phyloP scores from a whole-genome alignment of 2,797 vertebrate genomes.

The Sarcophilus harrisii region DNA sequence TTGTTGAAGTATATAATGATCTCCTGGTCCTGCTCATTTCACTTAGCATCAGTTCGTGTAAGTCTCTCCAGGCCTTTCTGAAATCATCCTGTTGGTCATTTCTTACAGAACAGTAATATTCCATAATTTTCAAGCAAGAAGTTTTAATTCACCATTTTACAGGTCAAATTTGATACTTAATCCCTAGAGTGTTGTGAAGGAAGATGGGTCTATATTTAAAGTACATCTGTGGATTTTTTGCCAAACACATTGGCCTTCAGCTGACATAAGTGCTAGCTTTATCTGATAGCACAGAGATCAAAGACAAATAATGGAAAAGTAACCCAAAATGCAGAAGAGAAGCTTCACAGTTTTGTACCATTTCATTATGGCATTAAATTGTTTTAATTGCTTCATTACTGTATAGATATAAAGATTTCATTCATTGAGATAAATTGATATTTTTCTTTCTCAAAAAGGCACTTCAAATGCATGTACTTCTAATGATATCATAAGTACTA shows the following conservation, averaged over 20 bases:
- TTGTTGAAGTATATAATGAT: too few relatives aligned
- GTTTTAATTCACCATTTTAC: conserved; percentile 51
- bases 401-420: conserved; percentile 46
- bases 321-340: conserved; percentile 2
- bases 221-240: background rate
- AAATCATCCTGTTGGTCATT: too few relatives aligned
- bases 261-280: conserved; percentile 50
- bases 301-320: conserved; percentile 32
- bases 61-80: too few relatives aligned
- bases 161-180: conserved; percentile 46
- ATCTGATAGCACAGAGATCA: conserved; percentile 12
- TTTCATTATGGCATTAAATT: conserved; percentile 67
- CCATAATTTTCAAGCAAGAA: too few relatives aligned
- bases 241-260: conserved; percentile 31
- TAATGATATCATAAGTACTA: conserved; percentile 67
- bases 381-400: conserved; percentile 64
- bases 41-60: too few relatives aligned
- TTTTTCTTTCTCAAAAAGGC: conserved; percentile 68
- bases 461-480: conserved; percentile 68
- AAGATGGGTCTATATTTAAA: conserved; percentile 3
- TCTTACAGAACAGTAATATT: too few relatives aligned
- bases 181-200: conserved; percentile 37
- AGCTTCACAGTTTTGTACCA: conserved; percentile 46
- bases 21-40: too few relatives aligned
- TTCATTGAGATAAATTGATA: conserved; percentile 69